Percentiles rank a stretch among this genome's conserved stretches.
Conservation (phyloP, 1,140 invertebrate species). For the Caenorhabditis inopinata region DNA sequence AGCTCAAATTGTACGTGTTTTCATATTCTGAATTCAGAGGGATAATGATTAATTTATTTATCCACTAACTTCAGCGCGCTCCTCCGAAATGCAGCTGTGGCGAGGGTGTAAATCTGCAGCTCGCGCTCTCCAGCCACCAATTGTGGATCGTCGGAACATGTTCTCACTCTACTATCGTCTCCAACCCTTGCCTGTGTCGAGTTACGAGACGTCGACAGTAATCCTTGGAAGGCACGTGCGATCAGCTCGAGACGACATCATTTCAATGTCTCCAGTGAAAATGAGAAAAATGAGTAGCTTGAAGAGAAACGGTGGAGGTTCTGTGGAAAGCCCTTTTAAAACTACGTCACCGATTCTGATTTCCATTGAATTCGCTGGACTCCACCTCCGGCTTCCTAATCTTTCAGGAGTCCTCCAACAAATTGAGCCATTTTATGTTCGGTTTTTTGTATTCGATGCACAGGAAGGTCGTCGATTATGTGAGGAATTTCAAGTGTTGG, state of each 20-base stretch:
- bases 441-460: slow-evolving; percentile 82
- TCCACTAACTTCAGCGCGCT: not conserved
- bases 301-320: not conserved
- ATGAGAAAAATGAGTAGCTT: not conserved
- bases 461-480: slow-evolving; percentile 81
- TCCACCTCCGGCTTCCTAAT: not conserved
- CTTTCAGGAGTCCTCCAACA: not conserved
- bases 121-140: slow-evolving; percentile 42
- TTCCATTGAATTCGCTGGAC: not conserved
- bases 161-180: slow-evolving; percentile 46
- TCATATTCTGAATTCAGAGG: too few relatives aligned
- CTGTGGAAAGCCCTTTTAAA: too few relatives aligned
- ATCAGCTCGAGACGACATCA: too few relatives aligned
- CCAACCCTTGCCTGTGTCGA: not conserved
- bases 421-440: slow-evolving; percentile 86
- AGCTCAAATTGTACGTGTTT: not conserved
- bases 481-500: slow-evolving; percentile 88
- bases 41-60: not conserved
- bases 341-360: not conserved
- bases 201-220: not conserved
- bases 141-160: slow-evolving; percentile 44
- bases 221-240: not conserved
- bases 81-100: slow-evolving; percentile 25
- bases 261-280: not conserved
- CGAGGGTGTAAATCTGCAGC: slow-evolving; percentile 40